Conservation (phyloP, 2,888 invertebrate genomes). For the Marasmarcha lunaedactyla region DNA sequence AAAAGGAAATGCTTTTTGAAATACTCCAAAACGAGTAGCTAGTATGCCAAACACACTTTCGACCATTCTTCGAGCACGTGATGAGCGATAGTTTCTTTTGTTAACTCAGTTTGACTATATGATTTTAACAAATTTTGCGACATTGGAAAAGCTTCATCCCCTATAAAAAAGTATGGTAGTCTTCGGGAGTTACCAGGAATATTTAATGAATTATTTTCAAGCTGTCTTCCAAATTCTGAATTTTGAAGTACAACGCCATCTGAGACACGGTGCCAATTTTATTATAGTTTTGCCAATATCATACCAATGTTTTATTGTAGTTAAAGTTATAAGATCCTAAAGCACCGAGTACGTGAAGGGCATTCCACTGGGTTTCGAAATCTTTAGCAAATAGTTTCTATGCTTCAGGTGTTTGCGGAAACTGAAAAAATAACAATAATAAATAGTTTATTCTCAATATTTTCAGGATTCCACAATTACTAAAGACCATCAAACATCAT, state of each 20-base stretch:
- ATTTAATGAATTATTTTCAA: not conserved
- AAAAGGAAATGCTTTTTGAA: too few relatives aligned
- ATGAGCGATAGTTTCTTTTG: slow-evolving; percentile 1
- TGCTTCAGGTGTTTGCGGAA: slow-evolving; percentile 5
- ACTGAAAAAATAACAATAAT: not conserved
- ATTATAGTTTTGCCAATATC: slow-evolving; percentile 11
- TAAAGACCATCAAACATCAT: too few relatives aligned
- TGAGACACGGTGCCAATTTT: slow-evolving; percentile 9
- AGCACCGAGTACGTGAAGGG: slow-evolving; percentile 13
- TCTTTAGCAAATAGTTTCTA: slow-evolving; percentile 14
- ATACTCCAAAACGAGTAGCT: too few relatives aligned
- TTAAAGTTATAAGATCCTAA: slow-evolving; percentile 15
- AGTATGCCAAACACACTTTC: too few relatives aligned
- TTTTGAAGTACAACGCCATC: slow-evolving; percentile 12
- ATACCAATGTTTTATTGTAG: slow-evolving; percentile 14
- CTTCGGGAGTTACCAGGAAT: not conserved
- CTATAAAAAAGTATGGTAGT: too few relatives aligned
- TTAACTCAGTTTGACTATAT: too few relatives aligned
- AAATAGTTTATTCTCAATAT: too few relatives aligned
- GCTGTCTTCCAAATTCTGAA: slow-evolving; percentile 3
- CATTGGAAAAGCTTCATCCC: not conserved
- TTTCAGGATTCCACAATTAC: too few relatives aligned
- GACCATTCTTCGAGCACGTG: not conserved
- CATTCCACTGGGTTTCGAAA: slow-evolving; percentile 13
- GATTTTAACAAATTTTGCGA: too few relatives aligned